A percentile compares a stretch with the other conserved stretches of the same genome.
Evolutionary conservation across 2,888 invertebrate genomes (phyloP).

Genomic region (Mesorhabditis sp.): DNA sequence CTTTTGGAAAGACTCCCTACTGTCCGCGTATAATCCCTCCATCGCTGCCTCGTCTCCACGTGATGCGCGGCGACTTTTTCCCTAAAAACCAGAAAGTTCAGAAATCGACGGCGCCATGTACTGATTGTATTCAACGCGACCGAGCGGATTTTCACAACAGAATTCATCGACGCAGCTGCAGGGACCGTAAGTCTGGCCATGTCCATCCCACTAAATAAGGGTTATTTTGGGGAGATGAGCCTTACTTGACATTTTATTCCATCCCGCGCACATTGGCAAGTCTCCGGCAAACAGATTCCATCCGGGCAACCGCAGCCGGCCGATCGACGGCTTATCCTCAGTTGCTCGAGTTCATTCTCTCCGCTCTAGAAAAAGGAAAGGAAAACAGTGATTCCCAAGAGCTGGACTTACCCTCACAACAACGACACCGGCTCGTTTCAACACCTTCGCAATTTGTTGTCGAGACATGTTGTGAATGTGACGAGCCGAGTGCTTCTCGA

Average conservation of each 20-base stretch:
- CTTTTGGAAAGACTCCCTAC: background rate
- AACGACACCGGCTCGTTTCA: conserved; percentile 20
- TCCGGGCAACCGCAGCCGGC: conserved; percentile 33
- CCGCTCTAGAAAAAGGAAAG: background rate
- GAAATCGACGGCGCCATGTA: background rate
- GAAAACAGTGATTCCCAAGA: background rate
- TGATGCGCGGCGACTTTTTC: conserved; percentile 4
- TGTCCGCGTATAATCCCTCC: background rate
- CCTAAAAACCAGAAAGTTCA: background rate
- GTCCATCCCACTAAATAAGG: background rate
- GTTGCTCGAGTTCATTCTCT: conserved; percentile 8
- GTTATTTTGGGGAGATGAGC: too few species aligned
- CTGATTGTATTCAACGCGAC: conserved; percentile 2
- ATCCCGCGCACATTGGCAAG: conserved; percentile 25
- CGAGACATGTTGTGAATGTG: background rate
- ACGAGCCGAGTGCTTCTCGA: background rate
- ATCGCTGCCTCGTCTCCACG: background rate
- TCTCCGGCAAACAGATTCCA: conserved; percentile 28
- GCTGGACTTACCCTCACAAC: conserved; percentile 12
- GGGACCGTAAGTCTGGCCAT: background rate
- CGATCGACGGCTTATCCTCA: conserved; percentile 17
- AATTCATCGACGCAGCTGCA: background rate
- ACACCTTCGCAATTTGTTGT: conserved; percentile 11
- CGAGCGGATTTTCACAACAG: background rate
- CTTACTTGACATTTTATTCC: conserved; percentile 29